These are phyloP conservation scores for Empidonax traillii DNA, from an alignment of 2,113 vertebrate species.

Conservation along the genomic window DNA sequence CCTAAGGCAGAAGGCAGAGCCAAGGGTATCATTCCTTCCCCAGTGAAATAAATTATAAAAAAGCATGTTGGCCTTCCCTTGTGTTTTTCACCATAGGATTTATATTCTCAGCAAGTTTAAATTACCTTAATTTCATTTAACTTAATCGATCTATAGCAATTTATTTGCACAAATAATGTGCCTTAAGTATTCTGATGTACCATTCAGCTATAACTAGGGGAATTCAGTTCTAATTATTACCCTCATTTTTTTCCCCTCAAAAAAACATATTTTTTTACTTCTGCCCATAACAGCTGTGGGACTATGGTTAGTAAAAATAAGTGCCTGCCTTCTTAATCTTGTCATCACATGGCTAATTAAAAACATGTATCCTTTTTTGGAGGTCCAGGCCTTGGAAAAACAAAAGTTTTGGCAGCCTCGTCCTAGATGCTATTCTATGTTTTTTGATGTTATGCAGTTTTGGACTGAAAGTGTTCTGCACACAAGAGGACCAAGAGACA, in stretches of 20 bases:
- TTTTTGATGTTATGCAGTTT: background rate
- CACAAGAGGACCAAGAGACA: background rate
- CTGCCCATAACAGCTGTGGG: background rate
- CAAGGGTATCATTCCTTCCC: background rate
- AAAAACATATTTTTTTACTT: background rate
- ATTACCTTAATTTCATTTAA: conserved; percentile 5
- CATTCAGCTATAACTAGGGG: background rate
- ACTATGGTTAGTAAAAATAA: conserved; percentile 5
- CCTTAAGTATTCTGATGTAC: background rate
- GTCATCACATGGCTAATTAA: conserved; percentile 53
- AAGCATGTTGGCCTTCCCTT: background rate
- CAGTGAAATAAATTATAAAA: background rate
- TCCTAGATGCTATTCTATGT: background rate
- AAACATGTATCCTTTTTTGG: conserved; percentile 26
- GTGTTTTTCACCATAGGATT: background rate
- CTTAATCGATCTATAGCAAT: background rate
- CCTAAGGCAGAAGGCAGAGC: background rate
- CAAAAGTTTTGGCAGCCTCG: background rate
- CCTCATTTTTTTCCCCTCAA: background rate
- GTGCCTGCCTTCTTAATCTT: conserved; percentile 8
- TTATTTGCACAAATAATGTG: background rate
- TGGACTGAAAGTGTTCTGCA: background rate
- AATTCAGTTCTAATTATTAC: background rate
- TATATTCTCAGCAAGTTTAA: background rate
- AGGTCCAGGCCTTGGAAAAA: conserved; percentile 44